phyloP scores from a whole-genome alignment of 2,113 vertebrate genomes.

The Octodon degus region DNA sequence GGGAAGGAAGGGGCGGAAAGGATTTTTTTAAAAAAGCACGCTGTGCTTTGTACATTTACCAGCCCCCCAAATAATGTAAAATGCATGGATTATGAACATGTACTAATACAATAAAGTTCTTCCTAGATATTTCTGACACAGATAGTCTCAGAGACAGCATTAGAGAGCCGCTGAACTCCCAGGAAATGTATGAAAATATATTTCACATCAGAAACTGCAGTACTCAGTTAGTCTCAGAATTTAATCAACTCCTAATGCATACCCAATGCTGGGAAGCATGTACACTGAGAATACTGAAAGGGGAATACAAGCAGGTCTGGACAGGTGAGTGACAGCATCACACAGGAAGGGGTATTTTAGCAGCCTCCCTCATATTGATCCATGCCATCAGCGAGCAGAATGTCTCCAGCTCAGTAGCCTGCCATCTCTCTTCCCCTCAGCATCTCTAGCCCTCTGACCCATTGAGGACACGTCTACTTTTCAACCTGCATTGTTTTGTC shows the following conservation, averaged over 20 bases:
- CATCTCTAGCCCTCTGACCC: constrained; percentile 70
- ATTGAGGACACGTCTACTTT: constrained; percentile 61
- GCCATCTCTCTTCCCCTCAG: constrained; percentile 68
- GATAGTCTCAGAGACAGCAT: not conserved
- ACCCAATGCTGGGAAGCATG: not conserved
- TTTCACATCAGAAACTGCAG: not conserved
- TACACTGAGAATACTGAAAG: not conserved
- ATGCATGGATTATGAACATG: no score
- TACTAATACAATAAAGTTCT: not conserved
- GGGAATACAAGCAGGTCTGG: not conserved
- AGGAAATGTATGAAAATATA: not conserved
- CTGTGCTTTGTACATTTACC: no score
- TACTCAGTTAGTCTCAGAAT: not conserved
- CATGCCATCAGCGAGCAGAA: constrained; percentile 54
- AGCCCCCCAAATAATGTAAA: no score
- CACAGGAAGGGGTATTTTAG: not conserved
- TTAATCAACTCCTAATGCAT: not conserved
- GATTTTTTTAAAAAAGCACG: no score
- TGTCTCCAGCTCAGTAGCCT: constrained; percentile 69
- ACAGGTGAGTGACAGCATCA: not conserved
- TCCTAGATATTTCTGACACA: not conserved
- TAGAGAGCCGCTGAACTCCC: not conserved
- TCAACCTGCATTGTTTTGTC: constrained; percentile 60
- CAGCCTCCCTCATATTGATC: constrained; percentile 69
- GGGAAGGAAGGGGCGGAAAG: no score